Base-by-base conservation (phyloP, 2,113 vertebrate species). In the Cairina moschata region DNA sequence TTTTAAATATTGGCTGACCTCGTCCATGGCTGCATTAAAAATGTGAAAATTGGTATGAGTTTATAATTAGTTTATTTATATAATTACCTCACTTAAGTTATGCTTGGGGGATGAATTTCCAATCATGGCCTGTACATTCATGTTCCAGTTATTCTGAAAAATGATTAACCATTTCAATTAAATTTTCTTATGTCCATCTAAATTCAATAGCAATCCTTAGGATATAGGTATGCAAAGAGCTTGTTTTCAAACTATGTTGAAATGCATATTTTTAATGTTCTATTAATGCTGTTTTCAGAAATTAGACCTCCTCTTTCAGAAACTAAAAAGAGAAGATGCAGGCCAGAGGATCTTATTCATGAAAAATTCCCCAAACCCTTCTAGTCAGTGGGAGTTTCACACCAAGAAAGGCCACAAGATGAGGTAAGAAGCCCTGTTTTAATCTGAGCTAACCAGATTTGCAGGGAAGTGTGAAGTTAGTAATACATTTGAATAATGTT, bases 381-480 rank as follows among this genome's bases (percentile, higher is more conserved):
- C 77, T 58, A 94, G 80, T 93, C 80, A 93, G 93, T 96, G 96
- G 95, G 93, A 96, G 95, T 94, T 96, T 96, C 93, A 86, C 95
- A 95, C 92, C 71, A 77, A 52, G 76, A 96, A 96, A 97, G 95
- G 95, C 88, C 92, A 94, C 34, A n/a, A 79, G 76, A 86, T 93
- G 93, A 93, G 71, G 80, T 91, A 95, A 93, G 91, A 93, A 94
- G 80, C 9, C 16, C 76, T 62, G 85, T 76, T 95, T 85, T 13
- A 94, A 87, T 92, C 62, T 76, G 74, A 92, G 74, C 71, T 76
- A 93, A 90, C 73, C 40, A 68, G 86, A 88, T 91, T 55, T 84
- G 60, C 86, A 25, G 69, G 87, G 78, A 96, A 88, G 59, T 89
- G 92, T 92, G 86, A 92, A 93, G 77, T 84, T 88, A 89, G 50